Conservation (phyloP, 2,797 vertebrate species). For the Lepus townsendii region DNA sequence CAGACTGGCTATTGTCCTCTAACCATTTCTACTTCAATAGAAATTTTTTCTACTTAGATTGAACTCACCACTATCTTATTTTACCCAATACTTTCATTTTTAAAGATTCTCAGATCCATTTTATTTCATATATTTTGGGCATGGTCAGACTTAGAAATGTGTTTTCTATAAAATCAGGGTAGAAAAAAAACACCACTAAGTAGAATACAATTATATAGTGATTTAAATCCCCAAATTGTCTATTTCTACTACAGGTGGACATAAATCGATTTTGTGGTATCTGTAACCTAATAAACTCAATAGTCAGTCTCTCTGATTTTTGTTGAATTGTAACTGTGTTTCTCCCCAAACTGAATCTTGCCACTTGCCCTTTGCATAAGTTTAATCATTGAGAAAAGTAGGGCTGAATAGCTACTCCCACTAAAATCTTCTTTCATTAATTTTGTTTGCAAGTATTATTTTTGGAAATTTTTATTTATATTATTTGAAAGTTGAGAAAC, state of each 20-base stretch:
- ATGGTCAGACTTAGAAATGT: not conserved
- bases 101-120: not conserved
- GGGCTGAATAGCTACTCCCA: not conserved
- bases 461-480: not conserved
- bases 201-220: not conserved
- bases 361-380: not conserved
- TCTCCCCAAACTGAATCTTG: not conserved
- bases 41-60: not conserved
- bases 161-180: not conserved
- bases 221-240: constrained; percentile 2
- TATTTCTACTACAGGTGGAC: not conserved
- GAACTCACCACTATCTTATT: not conserved
- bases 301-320: not conserved
- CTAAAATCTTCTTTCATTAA: constrained; percentile 1
- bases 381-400: not conserved
- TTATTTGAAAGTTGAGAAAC: too few relatives aligned
- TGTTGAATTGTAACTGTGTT: not conserved
- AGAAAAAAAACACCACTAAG: not conserved
- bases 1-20: not conserved
- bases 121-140: constrained; percentile 1
- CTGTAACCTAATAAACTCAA: not conserved
- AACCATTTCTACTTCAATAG: not conserved
- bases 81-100: not conserved
- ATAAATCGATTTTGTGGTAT: not conserved
- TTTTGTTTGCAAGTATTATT: not conserved